Base-by-base conservation (phyloP, 2,113 vertebrate genomes). In the Nesospiza acunhae region DNA sequence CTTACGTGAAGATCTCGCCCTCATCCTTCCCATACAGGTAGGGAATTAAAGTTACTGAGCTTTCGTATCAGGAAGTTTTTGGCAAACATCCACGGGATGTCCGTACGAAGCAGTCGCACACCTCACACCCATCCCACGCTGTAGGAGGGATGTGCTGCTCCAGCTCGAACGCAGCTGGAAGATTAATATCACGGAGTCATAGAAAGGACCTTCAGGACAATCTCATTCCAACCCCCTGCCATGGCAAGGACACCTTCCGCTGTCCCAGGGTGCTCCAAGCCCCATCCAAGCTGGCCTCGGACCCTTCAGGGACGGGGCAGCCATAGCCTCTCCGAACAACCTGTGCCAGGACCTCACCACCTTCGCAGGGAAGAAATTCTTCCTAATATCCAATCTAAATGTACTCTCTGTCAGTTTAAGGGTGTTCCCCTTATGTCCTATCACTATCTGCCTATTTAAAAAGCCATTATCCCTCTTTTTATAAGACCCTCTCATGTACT, bases 71-170 rank as follows among this genome's bases (percentile, higher is more conserved):
- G 33, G 31, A 67, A 39, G 27, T 7, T 30, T 47, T 35, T 42
- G 59, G 37, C 41, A 17, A 4, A 15, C n/a, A 7, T 5, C 35
- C 19, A 24, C 1, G 5, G n/a, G 66, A 21, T 49, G 28, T 17
- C 21, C 4, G 24, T 1, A 5, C 2, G 12, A 16, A 81, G 63
- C 64, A 56, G 41, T 37, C 13, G 15, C 13, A 1, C 11, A 2
- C 15, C 4, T 6, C 3, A 6, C 11, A 15, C 39, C 35, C 47
- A 4, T 17, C 17, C 28, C 31, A 9, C 1, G 2, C 37, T 3
- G 33, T 47, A 20, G 46, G 33, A 59, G 22, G 41, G 41, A 37
- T n/a, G 44, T 1, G 1, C 16, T 44, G 16, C 13, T 52, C 46
- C 69, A 21, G 33, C 33, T 50, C 35, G 30, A 49, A 20, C 1